Evolutionary conservation across 2,113 vertebrate genomes (phyloP), one percentile per base, ranked within the genome.

Genomic region (Sula dactylatra): DNA sequence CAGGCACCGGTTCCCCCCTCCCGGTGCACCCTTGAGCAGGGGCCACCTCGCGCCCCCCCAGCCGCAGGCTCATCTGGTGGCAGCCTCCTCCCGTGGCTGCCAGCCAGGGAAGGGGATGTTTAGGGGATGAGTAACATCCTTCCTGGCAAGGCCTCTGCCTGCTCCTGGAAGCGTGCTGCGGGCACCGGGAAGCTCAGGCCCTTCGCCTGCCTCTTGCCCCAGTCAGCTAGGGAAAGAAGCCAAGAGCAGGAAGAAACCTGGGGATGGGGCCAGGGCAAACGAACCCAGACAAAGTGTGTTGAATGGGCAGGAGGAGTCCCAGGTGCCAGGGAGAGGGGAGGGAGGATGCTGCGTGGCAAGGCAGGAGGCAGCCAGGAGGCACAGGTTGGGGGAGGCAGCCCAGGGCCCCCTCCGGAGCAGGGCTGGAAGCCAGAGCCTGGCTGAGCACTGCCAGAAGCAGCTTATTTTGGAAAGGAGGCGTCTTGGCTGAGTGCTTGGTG

Each of bases 41-140:
- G 88, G 55, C 27, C 71, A 66, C 78, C 70, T 42, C 47, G 15
- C 25, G 9, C 32, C 21, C 31, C 88, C 22, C 1, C 40, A 20
- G 64, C 70, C 21, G 4, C 66, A 20, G 82, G 59, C 86, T 56
- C 70, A 15, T 88, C 59, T 73, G 83, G 72, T 55, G 45, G 21
- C 93, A 58, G 54, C 74, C 76, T 94, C 91, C 93, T 65, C 38
- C 94, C 17, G 73, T 71, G 96, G 97, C 96, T 44, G 69, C 83
- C 2, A 22, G 82, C 97, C 96, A 97, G 96, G 69, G 79, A 50
- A 92, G 45, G 81, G 86, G 92, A 97, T 97, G 93, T 82, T 97
- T 97, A 3, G n/a, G 92, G 82, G 83, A 94, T 98, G 97, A 98
- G 95, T 97, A 98, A 98, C 96, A 97, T 97, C 97, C 97, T 98